Percentiles rank a stretch among this genome's conserved stretches.
Conservation (phyloP, 2,113 vertebrate genomes). For the Corythornis cristatus region DNA sequence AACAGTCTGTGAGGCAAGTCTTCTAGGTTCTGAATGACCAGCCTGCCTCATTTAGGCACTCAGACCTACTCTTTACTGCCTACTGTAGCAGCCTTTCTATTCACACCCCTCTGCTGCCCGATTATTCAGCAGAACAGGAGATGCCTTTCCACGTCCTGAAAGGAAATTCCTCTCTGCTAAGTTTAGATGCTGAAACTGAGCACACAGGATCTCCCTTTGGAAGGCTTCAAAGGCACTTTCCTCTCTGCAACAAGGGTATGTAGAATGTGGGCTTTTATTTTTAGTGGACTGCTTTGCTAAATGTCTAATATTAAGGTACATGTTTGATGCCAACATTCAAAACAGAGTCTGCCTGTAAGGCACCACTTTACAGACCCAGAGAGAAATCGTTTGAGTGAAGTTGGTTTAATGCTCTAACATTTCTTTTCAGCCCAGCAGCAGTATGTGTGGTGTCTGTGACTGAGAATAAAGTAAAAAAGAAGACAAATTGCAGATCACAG, state of each 20-base stretch:
- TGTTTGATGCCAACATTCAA: neutral
- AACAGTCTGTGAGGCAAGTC: neutral
- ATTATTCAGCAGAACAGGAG: slow-evolving; percentile 21
- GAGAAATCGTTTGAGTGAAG: neutral
- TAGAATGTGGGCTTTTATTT: neutral
- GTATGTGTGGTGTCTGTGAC: neutral
- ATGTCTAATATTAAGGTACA: neutral
- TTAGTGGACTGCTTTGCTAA: neutral
- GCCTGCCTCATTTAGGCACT: neutral
- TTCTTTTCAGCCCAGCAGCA: slow-evolving; percentile 4
- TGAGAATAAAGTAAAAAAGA: neutral
- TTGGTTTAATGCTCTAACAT: neutral
- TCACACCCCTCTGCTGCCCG: rapidly evolving
- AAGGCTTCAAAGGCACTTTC: slow-evolving; percentile 24
- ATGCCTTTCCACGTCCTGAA: neutral
- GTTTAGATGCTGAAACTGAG: slow-evolving; percentile 38
- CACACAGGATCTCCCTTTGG: slow-evolving; percentile 34
- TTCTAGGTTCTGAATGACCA: neutral
- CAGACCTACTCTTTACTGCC: neutral
- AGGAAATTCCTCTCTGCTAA: slow-evolving; percentile 49
- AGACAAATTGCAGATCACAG: slow-evolving; percentile 38
- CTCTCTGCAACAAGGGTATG: neutral
- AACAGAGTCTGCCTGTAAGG: neutral
- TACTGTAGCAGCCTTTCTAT: neutral
- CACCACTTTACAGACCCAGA: neutral